phyloP scores from a whole-genome alignment of 2,113 vertebrate species.

The Calyptomena viridis region DNA sequence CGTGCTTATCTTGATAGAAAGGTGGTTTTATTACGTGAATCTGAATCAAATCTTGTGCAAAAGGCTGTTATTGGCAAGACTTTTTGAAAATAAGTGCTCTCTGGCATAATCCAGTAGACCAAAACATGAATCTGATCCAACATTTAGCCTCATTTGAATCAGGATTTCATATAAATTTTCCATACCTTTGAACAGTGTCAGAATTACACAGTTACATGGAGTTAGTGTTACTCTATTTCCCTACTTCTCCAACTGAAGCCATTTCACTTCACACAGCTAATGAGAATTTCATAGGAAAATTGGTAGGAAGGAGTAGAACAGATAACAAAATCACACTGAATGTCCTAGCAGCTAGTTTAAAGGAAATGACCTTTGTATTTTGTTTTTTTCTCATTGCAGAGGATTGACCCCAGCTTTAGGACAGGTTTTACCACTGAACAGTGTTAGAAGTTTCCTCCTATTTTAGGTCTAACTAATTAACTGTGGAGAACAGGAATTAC shows the following conservation, averaged over 20 bases:
- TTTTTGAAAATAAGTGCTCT: background rate
- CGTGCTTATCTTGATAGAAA: background rate
- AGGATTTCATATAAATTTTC: background rate
- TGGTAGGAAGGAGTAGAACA: background rate
- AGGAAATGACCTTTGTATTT: background rate
- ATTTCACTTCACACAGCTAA: background rate
- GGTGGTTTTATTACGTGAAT: background rate
- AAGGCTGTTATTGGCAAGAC: background rate
- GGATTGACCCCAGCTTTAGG: background rate
- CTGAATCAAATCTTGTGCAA: background rate
- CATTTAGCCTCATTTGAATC: fast-evolving
- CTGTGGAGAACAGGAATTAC: background rate
- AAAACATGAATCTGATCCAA: background rate
- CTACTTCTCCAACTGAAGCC: background rate
- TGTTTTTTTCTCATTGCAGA: background rate
- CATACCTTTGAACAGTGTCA: background rate
- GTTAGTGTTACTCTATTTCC: background rate
- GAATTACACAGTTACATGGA: background rate
- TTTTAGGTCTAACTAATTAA: background rate
- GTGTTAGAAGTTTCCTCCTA: background rate
- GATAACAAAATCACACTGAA: background rate
- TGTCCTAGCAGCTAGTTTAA: background rate
- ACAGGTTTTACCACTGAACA: background rate
- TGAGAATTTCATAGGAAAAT: background rate
- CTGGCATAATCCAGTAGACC: background rate